Evolutionary conservation across 2,797 vertebrate genomes (phyloP).

Genomic region (Erpetoichthys calabaricus): DNA sequence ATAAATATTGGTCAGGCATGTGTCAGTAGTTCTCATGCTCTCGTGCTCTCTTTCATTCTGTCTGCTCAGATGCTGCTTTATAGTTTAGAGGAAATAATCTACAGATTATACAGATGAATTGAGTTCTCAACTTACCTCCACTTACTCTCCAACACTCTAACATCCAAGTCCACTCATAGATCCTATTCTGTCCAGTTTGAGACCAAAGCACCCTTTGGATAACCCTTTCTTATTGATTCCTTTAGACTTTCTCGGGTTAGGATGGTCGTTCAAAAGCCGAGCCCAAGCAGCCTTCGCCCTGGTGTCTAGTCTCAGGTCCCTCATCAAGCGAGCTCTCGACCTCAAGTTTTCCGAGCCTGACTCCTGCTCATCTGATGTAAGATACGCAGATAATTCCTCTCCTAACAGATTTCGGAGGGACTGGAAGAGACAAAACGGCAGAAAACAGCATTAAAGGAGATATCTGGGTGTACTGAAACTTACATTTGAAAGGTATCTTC

Average conservation of each 20-base stretch:
- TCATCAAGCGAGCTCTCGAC: slow-evolving; percentile 52
- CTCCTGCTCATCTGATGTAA: slow-evolving; percentile 55
- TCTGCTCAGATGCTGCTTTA: no score
- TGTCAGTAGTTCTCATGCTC: no score
- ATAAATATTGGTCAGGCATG: no score
- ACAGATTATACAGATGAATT: no score
- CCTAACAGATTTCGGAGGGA: slow-evolving; percentile 56
- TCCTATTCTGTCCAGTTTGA: slow-evolving; percentile 93
- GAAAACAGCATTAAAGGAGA: background rate
- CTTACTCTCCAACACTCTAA: slow-evolving; percentile 55
- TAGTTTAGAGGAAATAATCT: no score
- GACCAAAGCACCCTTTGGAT: slow-evolving; percentile 83
- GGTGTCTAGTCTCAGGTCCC: slow-evolving; percentile 63
- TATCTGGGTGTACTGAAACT: background rate
- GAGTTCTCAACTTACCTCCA: slow-evolving; percentile 34
- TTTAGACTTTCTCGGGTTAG: slow-evolving; percentile 55
- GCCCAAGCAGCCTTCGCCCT: slow-evolving; percentile 64
- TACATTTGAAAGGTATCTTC: no score
- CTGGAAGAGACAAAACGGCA: slow-evolving; percentile 24
- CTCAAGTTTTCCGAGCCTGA: slow-evolving; percentile 45
- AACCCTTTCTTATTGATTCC: slow-evolving; percentile 64
- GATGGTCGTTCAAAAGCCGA: slow-evolving; percentile 63
- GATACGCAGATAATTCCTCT: slow-evolving; percentile 56
- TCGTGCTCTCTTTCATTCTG: no score
- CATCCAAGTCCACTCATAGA: slow-evolving; percentile 89